Percentiles rank a stretch among this genome's conserved stretches.
phyloP scores from a whole-genome alignment of 2,113 vertebrate species.

The Podilymbus podiceps region DNA sequence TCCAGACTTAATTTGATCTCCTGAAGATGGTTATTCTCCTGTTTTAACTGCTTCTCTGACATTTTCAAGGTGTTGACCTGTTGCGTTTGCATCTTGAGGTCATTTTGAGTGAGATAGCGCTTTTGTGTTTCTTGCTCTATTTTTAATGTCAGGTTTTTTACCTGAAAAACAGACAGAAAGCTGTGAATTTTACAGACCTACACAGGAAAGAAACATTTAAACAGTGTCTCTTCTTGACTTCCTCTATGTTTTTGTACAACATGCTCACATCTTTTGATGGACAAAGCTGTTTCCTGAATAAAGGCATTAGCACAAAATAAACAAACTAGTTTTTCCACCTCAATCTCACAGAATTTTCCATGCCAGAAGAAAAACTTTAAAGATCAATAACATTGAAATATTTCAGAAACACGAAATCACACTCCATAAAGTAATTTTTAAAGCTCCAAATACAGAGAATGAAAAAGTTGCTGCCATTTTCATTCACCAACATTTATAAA shows the following conservation, averaged over 20 bases:
- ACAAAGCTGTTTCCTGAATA: background rate
- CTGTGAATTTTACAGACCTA: background rate
- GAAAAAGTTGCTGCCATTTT: background rate
- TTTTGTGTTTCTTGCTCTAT: conserved; percentile 98
- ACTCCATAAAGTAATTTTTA: background rate
- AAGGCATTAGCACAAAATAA: background rate
- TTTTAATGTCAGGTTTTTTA: conserved; percentile 93
- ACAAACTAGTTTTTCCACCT: background rate
- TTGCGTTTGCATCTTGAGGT: conserved; percentile 94
- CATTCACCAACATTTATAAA: background rate
- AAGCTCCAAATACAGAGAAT: background rate
- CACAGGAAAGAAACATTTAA: background rate
- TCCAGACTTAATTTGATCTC: conserved; percentile 94
- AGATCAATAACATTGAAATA: background rate
- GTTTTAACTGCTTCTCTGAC: conserved; percentile 96
- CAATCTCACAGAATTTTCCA: background rate
- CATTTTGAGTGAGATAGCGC: conserved; percentile 92
- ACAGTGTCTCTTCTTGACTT: background rate
- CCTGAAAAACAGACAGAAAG: conserved; percentile 73
- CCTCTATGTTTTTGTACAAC: background rate
- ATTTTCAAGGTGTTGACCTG: conserved; percentile 89
- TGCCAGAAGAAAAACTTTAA: background rate
- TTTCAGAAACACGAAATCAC: background rate
- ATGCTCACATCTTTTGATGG: background rate
- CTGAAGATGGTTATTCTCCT: conserved; percentile 94